Evolutionary conservation across 2,113 vertebrate genomes (phyloP).

Genomic region (Apaloderma vittatum): DNA sequence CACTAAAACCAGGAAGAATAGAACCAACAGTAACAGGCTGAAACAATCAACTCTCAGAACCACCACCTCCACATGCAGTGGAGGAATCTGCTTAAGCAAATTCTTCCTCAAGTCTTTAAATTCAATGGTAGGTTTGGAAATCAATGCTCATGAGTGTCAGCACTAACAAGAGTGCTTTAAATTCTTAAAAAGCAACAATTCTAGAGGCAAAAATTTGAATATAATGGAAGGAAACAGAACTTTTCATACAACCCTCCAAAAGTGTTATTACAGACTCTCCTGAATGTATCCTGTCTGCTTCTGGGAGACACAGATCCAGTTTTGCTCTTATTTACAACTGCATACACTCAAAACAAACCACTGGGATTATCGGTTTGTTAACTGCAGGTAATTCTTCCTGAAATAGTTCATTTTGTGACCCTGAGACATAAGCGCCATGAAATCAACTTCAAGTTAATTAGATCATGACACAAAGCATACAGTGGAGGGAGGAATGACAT

Average conservation of each 20-base stretch:
- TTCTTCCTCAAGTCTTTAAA: not conserved
- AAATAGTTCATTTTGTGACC: not conserved
- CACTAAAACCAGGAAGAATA: not conserved
- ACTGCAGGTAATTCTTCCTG: not conserved
- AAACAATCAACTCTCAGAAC: not conserved
- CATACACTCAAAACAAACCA: not conserved
- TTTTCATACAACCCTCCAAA: not conserved
- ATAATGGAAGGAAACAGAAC: rapidly evolving
- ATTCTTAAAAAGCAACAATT: not conserved
- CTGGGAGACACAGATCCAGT: rapidly evolving
- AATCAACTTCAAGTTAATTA: not conserved
- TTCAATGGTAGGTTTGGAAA: not conserved
- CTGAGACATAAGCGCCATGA: rapidly evolving
- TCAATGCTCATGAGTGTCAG: rapidly evolving
- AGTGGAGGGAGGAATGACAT: not conserved
- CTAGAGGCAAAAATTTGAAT: not conserved
- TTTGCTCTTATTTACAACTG: not conserved
- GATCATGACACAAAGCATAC: not conserved
- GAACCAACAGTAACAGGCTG: not conserved
- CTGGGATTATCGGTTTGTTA: not conserved
- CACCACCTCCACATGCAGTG: not conserved
- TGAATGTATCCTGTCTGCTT: not conserved
- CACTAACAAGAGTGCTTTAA: not conserved
- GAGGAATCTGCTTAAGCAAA: not conserved
- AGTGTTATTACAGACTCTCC: not conserved